Percentiles rank a stretch among this genome's conserved stretches.
These are phyloP conservation scores for Liposcelis brunnea DNA, from an alignment of 2,888 invertebrate species.

Conservation along the genomic window DNA sequence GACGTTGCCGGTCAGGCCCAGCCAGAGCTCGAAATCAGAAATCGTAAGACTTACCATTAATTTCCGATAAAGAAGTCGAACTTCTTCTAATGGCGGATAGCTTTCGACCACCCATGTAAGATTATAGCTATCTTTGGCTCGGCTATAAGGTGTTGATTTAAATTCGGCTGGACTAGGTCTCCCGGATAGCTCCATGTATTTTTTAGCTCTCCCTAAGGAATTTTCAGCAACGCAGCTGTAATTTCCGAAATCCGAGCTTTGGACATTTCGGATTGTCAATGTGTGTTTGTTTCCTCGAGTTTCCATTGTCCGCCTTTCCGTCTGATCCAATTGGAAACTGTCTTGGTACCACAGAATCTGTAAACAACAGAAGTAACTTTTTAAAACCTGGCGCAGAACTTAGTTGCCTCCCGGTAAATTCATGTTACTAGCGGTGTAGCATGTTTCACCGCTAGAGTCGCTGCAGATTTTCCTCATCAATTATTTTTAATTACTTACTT, in stretches of 20 bases:
- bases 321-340: constrained; percentile 44
- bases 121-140: constrained; percentile 40
- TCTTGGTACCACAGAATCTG: constrained; percentile 57
- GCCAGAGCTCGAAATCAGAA: too few relatives aligned
- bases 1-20: not conserved
- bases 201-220: constrained; percentile 45
- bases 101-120: constrained; percentile 53
- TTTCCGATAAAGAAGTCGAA: constrained; percentile 48
- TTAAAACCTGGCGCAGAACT: constrained; percentile 7
- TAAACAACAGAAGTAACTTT: constrained; percentile 18
- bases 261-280: constrained; percentile 44
- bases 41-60: constrained; percentile 36
- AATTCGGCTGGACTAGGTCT: constrained; percentile 52
- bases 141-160: constrained; percentile 45
- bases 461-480: too few relatives aligned
- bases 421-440: too few relatives aligned
- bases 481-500: constrained; percentile 28
- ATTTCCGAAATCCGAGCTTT: constrained; percentile 51
- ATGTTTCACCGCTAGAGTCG: too few relatives aligned
- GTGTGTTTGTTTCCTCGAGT: constrained; percentile 50
- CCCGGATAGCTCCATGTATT: constrained; percentile 53
- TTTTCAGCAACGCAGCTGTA: constrained; percentile 57
- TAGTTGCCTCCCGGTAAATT: too few relatives aligned
- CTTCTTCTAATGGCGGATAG: constrained; percentile 52
- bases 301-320: constrained; percentile 52